Percentiles rank a stretch among this genome's conserved stretches.
Evolutionary conservation across 2,888 invertebrate genomes (phyloP).

Genomic region (Troglohyphantes excavatus): DNA sequence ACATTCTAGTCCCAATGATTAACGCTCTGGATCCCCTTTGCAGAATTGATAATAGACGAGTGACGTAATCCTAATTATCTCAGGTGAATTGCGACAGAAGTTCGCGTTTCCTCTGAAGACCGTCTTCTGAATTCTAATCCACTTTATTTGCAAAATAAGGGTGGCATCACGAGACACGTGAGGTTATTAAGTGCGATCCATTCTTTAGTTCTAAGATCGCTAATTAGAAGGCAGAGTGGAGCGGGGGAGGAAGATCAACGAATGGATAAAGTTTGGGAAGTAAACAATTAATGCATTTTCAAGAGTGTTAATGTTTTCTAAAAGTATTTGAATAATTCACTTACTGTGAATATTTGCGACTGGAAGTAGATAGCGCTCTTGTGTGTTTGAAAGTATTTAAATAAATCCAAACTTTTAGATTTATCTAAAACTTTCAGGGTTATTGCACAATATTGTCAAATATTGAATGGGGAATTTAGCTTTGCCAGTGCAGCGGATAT

Average conservation of each 20-base stretch:
- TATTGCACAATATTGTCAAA: too few species aligned
- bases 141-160: slow-evolving; percentile 31
- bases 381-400: too few species aligned
- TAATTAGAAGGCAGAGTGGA: not conserved
- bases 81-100: not conserved
- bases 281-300: not conserved
- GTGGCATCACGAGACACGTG: slow-evolving; percentile 8
- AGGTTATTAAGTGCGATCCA: not conserved
- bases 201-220: not conserved
- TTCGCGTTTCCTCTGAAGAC: slow-evolving; percentile 5
- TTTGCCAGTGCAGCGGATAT: too few species aligned
- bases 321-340: not conserved
- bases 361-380: too few species aligned
- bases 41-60: not conserved
- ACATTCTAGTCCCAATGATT: slow-evolving; percentile 10
- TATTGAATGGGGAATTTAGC: too few species aligned
- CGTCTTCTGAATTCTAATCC: slow-evolving; percentile 25
- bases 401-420: too few species aligned
- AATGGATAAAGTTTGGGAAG: not conserved
- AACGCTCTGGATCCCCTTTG: not conserved
- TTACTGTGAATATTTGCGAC: too few species aligned
- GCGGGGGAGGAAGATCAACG: not conserved
- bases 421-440: too few species aligned
- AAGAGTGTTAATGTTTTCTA: not conserved
- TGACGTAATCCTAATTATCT: slow-evolving; percentile 6